Evolutionary conservation across 2,888 invertebrate genomes (phyloP), one percentile per base, ranked within the genome.

Genomic region (Drosophila aldrichi): DNA sequence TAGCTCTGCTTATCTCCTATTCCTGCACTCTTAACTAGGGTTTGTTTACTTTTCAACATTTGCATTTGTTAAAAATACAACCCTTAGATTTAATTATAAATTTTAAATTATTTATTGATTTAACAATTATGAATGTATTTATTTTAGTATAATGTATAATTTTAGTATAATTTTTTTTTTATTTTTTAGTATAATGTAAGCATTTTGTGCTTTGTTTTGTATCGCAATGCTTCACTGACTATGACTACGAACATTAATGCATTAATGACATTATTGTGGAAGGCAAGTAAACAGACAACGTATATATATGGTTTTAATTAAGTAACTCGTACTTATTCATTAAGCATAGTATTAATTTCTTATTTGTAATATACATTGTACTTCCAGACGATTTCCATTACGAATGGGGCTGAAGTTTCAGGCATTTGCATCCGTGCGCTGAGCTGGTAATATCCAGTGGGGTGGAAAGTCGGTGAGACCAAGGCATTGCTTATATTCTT

Each of bases 361-460:
- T 18, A 58, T 22, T 52, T 69, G 1, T 6, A 1, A 20, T 49
- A 18, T 7, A 49, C 44, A 3, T 54, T 62, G 41, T 81, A 72
- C n/a, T 52, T 60, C 55, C 59, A 58, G 9, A 57, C 14, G 9
- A 81, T 14, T n/a, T 77, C 77, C 65, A 81, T 61, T 2, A 59
- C n/a, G 40, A 34, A 65, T 0, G 65, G 51, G 0, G 10, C 36
- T 18, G 9, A 14, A 7, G 29, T 66, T 2, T 16, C 12, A 3
- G 77, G 10, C 52, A 52, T 18, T 32, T 9, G 22, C 0, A 78
- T 3, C 14, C 32, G 54, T 0, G 59, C 2, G 16, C n/a, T 55
- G 0, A 43, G 0, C 16, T 66, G 49, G 52, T 52, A 81, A 10
- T 34, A 49, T 2, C 81, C 77, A 36, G 9, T 6, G 2, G 77